Percentiles rank a stretch among this genome's conserved stretches.
phyloP scores from a whole-genome alignment of 2,797 vertebrate species.

The Microctenopoma lineatum region DNA sequence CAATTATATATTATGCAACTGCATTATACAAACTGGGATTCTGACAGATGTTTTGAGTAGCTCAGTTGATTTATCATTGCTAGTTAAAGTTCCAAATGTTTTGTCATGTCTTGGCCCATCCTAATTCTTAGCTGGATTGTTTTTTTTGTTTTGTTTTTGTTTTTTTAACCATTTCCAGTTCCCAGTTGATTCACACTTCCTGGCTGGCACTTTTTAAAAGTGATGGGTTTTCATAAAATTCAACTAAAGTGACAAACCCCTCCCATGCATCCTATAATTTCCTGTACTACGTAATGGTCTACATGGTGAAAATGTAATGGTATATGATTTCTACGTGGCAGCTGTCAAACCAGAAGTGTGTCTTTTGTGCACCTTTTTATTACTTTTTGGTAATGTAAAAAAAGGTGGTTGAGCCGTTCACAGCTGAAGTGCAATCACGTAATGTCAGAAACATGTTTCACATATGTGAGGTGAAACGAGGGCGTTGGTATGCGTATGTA shows the following conservation, averaged over 20 bases:
- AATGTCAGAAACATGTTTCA: slow-evolving; percentile 47
- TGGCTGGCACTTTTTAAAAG: neutral
- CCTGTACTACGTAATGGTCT: neutral
- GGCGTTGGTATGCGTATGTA: slow-evolving; percentile 3
- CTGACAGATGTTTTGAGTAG: slow-evolving; percentile 58
- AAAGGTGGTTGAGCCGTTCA: slow-evolving; percentile 31
- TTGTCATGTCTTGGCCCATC: neutral
- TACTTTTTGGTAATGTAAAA: neutral
- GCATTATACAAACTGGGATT: slow-evolving; percentile 28
- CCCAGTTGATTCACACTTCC: neutral
- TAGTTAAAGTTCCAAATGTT: slow-evolving; percentile 1
- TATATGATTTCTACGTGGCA: slow-evolving; percentile 8
- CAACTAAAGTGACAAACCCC: slow-evolving; percentile 2
- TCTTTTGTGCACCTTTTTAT: slow-evolving; percentile 1
- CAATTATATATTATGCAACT: slow-evolving; percentile 55
- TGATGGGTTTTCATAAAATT: slow-evolving; percentile 11
- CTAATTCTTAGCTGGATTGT: neutral
- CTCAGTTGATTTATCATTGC: slow-evolving; percentile 55
- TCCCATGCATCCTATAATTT: slow-evolving; percentile 28
- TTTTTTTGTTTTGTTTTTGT: neutral
- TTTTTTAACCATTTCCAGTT: neutral
- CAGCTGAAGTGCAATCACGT: slow-evolving; percentile 41
- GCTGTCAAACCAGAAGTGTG: slow-evolving; percentile 1
- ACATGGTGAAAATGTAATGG: slow-evolving; percentile 11
- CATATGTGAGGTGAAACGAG: slow-evolving; percentile 47